phyloP scores from a whole-genome alignment of 2,888 invertebrate genomes.

The Lumbricus terrestris region DNA sequence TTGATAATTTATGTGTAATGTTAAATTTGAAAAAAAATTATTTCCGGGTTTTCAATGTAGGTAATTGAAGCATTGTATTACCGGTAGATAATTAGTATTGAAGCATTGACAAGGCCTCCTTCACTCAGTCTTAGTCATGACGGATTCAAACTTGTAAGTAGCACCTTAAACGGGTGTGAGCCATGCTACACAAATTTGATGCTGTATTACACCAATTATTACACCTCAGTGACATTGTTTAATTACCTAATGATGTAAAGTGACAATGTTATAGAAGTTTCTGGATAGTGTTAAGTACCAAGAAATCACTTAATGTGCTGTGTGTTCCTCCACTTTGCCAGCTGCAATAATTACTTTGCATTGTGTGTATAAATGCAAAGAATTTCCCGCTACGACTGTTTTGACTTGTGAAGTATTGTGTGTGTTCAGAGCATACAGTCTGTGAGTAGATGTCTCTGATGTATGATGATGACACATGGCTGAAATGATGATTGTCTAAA shows the following conservation, averaged over 20 bases:
- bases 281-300: neutral
- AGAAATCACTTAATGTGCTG: conserved; percentile 3
- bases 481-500: neutral
- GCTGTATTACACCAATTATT: neutral
- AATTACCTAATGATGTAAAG: neutral
- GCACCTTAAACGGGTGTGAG: too few species aligned
- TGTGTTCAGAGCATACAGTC: neutral
- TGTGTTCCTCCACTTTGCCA: neutral
- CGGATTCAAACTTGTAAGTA: too few species aligned
- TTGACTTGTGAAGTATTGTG: neutral
- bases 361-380: neutral
- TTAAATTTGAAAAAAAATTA: too few species aligned
- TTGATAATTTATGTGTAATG: too few species aligned
- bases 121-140: too few species aligned
- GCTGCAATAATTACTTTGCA: neutral
- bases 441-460: neutral
- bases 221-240: neutral
- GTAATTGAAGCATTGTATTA: too few species aligned
- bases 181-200: neutral
- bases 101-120: too few species aligned
- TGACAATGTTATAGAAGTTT: neutral
- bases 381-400: neutral
- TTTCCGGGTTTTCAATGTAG: too few species aligned
- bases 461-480: neutral
- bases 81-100: too few species aligned